A percentile compares a stretch with the other conserved stretches of the same genome.
These are phyloP conservation scores for Lepidurus couesii DNA, from an alignment of 1,140 invertebrate species.

Conservation along the genomic window DNA sequence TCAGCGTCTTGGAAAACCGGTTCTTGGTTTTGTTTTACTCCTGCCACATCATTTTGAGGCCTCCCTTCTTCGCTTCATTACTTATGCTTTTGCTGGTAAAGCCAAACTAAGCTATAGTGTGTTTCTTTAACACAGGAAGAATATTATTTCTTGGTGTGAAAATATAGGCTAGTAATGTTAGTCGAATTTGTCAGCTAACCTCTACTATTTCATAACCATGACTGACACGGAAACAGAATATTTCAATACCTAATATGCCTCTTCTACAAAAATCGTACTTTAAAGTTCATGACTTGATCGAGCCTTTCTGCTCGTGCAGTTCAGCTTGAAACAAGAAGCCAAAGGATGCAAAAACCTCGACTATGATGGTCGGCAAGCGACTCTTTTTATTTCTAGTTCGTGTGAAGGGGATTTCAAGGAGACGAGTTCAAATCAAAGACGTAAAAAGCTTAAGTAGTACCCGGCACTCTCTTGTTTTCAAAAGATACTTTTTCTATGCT, in stretches of 20 bases:
- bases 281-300: background rate
- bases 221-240: background rate
- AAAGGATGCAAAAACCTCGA: background rate
- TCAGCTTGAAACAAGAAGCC: background rate
- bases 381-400: background rate
- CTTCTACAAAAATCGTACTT: no score
- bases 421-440: background rate
- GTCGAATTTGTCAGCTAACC: no score
- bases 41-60: background rate
- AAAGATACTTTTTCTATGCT: background rate
- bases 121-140: background rate
- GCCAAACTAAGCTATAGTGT: background rate
- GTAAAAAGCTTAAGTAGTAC: background rate
- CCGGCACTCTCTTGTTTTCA: background rate
- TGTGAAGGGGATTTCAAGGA: slow-evolving; percentile 17
- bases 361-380: background rate
- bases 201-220: background rate
- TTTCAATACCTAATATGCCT: background rate
- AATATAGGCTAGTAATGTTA: no score
- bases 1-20: slow-evolving; percentile 1
- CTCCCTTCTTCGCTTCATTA: slow-evolving; percentile 14
- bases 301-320: no score
- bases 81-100: background rate
- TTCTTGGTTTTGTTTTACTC: background rate
- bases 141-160: background rate